Conservation (phyloP, 2,113 vertebrate genomes). For the Alouatta palliata region DNA sequence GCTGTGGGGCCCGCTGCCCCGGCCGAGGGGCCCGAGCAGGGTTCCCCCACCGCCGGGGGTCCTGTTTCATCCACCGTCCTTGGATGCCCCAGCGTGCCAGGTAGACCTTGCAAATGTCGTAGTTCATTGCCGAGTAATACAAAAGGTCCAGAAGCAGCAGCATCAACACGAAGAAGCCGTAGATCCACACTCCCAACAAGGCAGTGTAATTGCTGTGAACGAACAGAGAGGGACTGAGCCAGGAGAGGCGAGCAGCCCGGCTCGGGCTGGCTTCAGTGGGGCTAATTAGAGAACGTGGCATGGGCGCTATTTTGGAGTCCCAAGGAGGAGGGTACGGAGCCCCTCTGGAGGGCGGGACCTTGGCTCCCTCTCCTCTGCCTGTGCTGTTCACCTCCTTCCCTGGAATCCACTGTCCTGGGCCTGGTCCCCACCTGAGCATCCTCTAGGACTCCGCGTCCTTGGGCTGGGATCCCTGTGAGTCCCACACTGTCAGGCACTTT, state of each 20-base stretch:
- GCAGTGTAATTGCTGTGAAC: conserved; percentile 95
- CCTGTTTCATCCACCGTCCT: conserved; percentile 94
- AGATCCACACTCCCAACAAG: conserved; percentile 98
- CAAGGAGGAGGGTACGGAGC: neutral
- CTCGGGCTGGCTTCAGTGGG: rapidly evolving
- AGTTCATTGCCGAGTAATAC: conserved; percentile 99
- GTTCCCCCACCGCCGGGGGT: conserved; percentile 90
- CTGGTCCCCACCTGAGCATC: neutral
- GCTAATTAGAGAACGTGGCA: rapidly evolving
- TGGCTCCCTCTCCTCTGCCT: neutral
- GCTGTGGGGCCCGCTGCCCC: conserved; percentile 80
- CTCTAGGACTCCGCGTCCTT: neutral
- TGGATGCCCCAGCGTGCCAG: conserved; percentile 96
- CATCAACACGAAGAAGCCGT: conserved; percentile 96
- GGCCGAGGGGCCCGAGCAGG: conserved; percentile 86
- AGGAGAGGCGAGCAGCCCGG: rapidly evolving
- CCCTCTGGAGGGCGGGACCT: rapidly evolving
- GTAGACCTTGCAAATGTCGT: conserved; percentile 95
- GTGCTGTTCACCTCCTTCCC: too few species aligned
- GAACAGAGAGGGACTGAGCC: neutral
- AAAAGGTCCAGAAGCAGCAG: conserved; percentile 96
- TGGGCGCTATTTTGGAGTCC: neutral
- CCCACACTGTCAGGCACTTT: neutral
- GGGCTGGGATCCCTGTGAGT: rapidly evolving
- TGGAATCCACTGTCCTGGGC: neutral